A percentile compares a stretch with the other conserved stretches of the same genome.
Conservation (phyloP, 2,888 invertebrate genomes). For the Phortica magna region DNA sequence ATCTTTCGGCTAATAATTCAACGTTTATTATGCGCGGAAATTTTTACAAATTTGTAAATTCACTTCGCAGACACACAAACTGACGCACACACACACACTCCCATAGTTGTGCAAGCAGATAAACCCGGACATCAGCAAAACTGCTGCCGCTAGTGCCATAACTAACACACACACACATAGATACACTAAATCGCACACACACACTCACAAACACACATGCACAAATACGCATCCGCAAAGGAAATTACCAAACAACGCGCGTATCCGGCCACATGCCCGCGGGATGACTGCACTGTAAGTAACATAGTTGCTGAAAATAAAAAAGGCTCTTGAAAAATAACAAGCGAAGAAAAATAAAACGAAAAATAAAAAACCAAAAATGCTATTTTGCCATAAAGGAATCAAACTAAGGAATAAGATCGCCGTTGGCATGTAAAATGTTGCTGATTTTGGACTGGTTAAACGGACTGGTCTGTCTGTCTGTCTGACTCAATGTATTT, state of each 20-base stretch:
- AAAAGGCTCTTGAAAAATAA: background rate
- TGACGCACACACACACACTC: background rate
- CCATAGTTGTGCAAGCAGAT: background rate
- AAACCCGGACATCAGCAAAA: conserved; percentile 18
- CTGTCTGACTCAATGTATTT: background rate
- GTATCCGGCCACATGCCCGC: conserved; percentile 65
- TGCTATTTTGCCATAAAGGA: background rate
- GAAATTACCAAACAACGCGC: conserved; percentile 69
- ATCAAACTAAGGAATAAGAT: conserved; percentile 18
- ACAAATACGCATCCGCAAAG: conserved; percentile 65
- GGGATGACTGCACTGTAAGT: conserved; percentile 44
- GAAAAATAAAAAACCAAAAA: conserved; percentile 13
- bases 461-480: background rate
- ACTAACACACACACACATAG: conserved; percentile 16
- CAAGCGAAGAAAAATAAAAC: background rate
- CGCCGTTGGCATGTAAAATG: conserved; percentile 26
- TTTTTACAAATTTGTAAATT: conserved; percentile 52
- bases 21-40: conserved; percentile 52
- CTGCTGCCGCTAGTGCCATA: background rate
- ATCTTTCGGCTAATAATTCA: conserved; percentile 32
- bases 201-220: conserved; percentile 31
- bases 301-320: conserved; percentile 5
- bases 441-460: conserved; percentile 22
- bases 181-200: conserved; percentile 26
- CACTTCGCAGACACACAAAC: conserved; percentile 20